Evolutionary conservation across 2,888 invertebrate species (phyloP).

Genomic region (Pammene aurita): DNA sequence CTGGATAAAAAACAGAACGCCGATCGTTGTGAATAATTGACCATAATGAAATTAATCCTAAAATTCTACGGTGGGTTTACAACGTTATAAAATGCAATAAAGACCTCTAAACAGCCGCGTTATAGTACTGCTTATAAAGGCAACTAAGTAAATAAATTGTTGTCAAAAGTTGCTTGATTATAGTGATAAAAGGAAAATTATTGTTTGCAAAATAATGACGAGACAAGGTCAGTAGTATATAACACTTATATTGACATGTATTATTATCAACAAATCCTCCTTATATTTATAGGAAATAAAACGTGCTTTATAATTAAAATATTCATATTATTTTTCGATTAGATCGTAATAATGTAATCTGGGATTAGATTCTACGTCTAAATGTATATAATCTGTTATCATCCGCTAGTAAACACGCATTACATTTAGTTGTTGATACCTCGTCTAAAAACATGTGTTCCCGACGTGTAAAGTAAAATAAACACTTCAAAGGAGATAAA

Average conservation of each 20-base stretch:
- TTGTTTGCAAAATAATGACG: slow-evolving; percentile 11
- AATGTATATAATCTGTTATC: slow-evolving; percentile 45
- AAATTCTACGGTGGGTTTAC: slow-evolving; percentile 83
- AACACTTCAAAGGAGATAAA: slow-evolving; percentile 44
- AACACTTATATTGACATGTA: neutral
- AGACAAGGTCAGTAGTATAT: neutral
- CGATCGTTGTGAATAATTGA: slow-evolving; percentile 82
- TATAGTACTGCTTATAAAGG: slow-evolving; percentile 64
- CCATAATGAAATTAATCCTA: slow-evolving; percentile 83
- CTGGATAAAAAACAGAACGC: slow-evolving; percentile 72
- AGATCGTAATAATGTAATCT: slow-evolving; percentile 5
- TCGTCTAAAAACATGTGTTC: slow-evolving; percentile 37
- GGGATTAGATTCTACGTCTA: slow-evolving; percentile 20
- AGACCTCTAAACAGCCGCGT: slow-evolving; percentile 74
- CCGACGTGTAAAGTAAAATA: slow-evolving; percentile 42
- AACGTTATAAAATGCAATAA: slow-evolving; percentile 81
- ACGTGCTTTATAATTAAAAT: neutral
- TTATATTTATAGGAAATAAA: neutral
- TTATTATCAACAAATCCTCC: neutral
- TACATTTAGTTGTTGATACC: slow-evolving; percentile 23
- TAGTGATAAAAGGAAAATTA: slow-evolving; percentile 1
- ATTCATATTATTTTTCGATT: neutral
- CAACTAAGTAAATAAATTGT: slow-evolving; percentile 31
- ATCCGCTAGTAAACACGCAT: slow-evolving; percentile 45
- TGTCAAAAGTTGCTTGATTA: slow-evolving; percentile 9